Percentiles rank a stretch among this genome's conserved stretches.
Conservation (phyloP, 2,888 invertebrate species). For the Platynereis dumerilii region DNA sequence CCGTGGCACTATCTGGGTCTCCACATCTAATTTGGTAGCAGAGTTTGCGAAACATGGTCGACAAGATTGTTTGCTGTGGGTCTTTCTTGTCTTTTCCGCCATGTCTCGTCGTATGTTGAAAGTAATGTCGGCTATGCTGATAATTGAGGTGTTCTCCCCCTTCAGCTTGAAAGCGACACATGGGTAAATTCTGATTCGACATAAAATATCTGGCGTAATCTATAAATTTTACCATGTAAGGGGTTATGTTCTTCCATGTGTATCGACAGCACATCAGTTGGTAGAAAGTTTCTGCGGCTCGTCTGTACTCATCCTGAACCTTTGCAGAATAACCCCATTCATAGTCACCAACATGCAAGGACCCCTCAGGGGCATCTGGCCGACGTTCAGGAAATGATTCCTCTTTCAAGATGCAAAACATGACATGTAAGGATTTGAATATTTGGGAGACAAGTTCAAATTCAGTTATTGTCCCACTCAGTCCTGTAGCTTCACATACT, state of each 20-base stretch:
- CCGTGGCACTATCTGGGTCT: background rate
- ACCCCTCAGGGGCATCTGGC: background rate
- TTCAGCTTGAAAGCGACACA: slow-evolving; percentile 5
- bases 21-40: background rate
- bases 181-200: background rate
- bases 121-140: background rate
- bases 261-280: slow-evolving; percentile 5
- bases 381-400: background rate
- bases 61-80: no score
- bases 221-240: slow-evolving; percentile 3
- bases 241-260: background rate
- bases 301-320: background rate
- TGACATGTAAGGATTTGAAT: background rate
- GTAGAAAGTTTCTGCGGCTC: background rate
- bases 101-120: no score
- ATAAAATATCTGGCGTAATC: slow-evolving; percentile 5
- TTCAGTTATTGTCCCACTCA: background rate
- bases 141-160: slow-evolving; percentile 4
- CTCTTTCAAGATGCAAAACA: background rate
- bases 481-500: background rate
- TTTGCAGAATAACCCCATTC: background rate
- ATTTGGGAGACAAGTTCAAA: background rate
- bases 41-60: background rate
- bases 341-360: background rate
- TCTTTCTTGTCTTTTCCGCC: no score